Evolutionary conservation across 2,113 vertebrate species (phyloP).

Genomic region (Salvelinus namaycush): DNA sequence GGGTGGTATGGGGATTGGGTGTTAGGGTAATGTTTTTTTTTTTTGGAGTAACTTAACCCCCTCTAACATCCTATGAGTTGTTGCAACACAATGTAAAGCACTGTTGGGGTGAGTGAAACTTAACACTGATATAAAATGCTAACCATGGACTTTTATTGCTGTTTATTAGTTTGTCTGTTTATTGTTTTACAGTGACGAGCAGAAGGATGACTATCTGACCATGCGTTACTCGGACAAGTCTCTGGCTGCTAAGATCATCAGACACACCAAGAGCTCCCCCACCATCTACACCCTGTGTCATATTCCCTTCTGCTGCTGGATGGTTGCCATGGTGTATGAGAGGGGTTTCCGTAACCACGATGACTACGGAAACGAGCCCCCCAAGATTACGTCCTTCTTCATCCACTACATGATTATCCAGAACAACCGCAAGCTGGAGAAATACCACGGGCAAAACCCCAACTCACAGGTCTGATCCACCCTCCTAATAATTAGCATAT

Average conservation of each 20-base stretch:
- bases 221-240: slow-evolving; percentile 39
- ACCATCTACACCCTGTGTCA: slow-evolving; percentile 52
- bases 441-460: slow-evolving; percentile 40
- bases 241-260: slow-evolving; percentile 26
- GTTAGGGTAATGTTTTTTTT: too few species aligned
- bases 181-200: slow-evolving; percentile 36
- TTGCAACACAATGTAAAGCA: neutral
- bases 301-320: slow-evolving; percentile 72
- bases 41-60: too few species aligned
- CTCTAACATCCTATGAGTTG: neutral
- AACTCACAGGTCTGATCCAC: neutral
- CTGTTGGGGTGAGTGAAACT: too few species aligned
- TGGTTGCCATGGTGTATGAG: slow-evolving; percentile 58
- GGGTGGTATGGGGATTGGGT: neutral
- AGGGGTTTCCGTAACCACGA: slow-evolving; percentile 11
- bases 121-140: neutral
- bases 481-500: neutral
- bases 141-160: neutral
- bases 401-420: slow-evolving; percentile 62
- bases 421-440: slow-evolving; percentile 65
- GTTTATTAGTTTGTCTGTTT: neutral
- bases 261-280: slow-evolving; percentile 48
- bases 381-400: slow-evolving; percentile 63
- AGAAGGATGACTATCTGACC: slow-evolving; percentile 65
- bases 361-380: slow-evolving; percentile 16